phyloP scores from a whole-genome alignment of 2,113 vertebrate species.

The Nothobranchius kuhntae region DNA sequence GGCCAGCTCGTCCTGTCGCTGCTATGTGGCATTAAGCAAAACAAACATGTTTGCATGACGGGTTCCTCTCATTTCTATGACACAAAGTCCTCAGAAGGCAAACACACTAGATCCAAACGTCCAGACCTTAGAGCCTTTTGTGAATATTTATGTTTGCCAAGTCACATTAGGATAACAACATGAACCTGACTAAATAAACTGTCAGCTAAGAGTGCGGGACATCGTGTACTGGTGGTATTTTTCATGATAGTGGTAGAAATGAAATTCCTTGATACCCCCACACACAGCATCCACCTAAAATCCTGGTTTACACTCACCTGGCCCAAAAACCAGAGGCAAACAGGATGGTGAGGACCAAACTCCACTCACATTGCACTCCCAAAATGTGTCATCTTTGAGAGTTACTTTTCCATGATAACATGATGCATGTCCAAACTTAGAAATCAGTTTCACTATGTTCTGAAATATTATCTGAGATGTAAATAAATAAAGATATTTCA shows the following conservation, averaged over 20 bases:
- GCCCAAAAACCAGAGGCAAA: background rate
- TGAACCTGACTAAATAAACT: background rate
- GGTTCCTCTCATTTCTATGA: constrained; percentile 38
- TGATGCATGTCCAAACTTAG: too few species aligned
- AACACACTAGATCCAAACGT: constrained; percentile 25
- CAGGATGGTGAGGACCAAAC: background rate
- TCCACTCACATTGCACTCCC: background rate
- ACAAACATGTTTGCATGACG: constrained; percentile 45
- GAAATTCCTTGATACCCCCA: background rate
- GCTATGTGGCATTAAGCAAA: constrained; percentile 59
- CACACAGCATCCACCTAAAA: background rate
- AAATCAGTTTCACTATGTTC: too few species aligned
- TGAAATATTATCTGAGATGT: too few species aligned
- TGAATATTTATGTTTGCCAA: background rate
- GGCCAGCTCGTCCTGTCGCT: constrained; percentile 54
- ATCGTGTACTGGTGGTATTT: background rate
- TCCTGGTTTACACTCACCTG: background rate
- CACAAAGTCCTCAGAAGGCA: constrained; percentile 33
- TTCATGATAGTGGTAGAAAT: background rate
- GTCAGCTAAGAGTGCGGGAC: background rate
- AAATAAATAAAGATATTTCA: too few species aligned
- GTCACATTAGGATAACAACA: background rate
- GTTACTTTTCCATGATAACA: too few species aligned
- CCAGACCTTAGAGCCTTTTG: background rate
- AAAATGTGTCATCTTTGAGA: too few species aligned